Base-by-base conservation (phyloP, 2,888 invertebrate genomes). In the Mantis religiosa region DNA sequence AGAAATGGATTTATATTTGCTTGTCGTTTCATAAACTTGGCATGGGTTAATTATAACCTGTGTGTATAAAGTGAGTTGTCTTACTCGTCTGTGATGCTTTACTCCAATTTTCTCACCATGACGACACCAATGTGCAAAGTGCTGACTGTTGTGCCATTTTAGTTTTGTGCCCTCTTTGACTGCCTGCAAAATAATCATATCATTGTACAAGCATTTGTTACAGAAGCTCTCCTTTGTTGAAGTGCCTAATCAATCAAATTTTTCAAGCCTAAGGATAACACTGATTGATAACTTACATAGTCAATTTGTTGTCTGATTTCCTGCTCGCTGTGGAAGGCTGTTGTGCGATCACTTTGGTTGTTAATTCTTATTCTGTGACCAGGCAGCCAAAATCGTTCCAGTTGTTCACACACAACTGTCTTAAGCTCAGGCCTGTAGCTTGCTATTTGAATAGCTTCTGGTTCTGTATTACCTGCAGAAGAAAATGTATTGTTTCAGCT, bases 281-380 rank as follows among this genome's bases (percentile, higher is more conserved):
- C 34, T 7, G 7, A 7, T 3, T 71, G 3, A 20, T 20, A 85
- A 84, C 89, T 41, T 88, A 90, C 89, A 84, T 88, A 85, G 85
- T 87, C 81, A 34, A 89, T 87, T 41, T 96, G 96, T 92, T 95
- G 95, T 93, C 95, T 94, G 91, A 96, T 96, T 92, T 95, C 95
- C 92, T 95, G 95, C 91, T 96, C 96, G 91, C 92, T 94, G 93
- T 96, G 95, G 82, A 96, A 95, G 87, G 94, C 94, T 92, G 96
- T 95, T 92, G 95, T 95, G 92, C 96, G 96, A 93, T 96, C 96
- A 91, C 95, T 95, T 91, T 96, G 95, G 92, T 96, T 96, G 93
- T 96, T 96, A 92, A 96, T 96, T 91, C 96, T 94, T 92, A 96
- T 94, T 91, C 95, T 95, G 91, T 95, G 95, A 91, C 95, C 95